Evolutionary conservation across 2,888 invertebrate genomes (phyloP), one percentile per base, ranked within the genome.

Genomic region (Drosophila infuscata): DNA sequence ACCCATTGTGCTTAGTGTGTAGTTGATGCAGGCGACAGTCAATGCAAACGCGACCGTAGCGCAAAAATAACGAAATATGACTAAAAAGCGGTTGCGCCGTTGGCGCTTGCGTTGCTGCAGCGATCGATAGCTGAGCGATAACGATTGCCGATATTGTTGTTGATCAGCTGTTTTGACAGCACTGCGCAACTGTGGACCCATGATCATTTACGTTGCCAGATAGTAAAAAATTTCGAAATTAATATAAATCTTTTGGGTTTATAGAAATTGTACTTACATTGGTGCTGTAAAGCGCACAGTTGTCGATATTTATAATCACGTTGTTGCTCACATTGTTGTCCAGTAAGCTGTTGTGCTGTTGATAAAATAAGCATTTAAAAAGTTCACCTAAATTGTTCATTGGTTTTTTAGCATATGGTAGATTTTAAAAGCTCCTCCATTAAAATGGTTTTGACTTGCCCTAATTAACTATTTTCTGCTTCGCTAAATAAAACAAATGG

Each of bases 21-120:
- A 88, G 94, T 75, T 94, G 92, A 94, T 95, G 94, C 65, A 95
- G 91, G 91, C 91, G 65, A 88, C 77, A 36, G 91, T 84, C n/a
- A 94, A 93, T 59, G 93, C 93, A 48, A 95, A 89, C 63, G 93
- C 94, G 30, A 94, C 94, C 70, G 94, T 88, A 92, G 94, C 94
- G 78, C 87, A 90, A 64, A 88, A 90, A 76, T 77, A 78, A 59
- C 87, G 87, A 82, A 90, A 83, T 62, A 90, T 70, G 54, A 88
- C 78, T 87, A 90, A 88, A 90, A 87, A 81, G 35, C 85, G 75
- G 32, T 88, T 65, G 54, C 85, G 89, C 20, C 81, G 77, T 53
- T 70, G 81, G 33, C 75, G 77, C 41, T 77, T 67, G 33, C 71
- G 77, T 58, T 80, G 81, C 64, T 79, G 82, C 9, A 67, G 9